Evolutionary conservation across 30 jellyfish, hydroid and myxozoan genomes (phyloP).

Genomic region (Euphysa ruthae): DNA sequence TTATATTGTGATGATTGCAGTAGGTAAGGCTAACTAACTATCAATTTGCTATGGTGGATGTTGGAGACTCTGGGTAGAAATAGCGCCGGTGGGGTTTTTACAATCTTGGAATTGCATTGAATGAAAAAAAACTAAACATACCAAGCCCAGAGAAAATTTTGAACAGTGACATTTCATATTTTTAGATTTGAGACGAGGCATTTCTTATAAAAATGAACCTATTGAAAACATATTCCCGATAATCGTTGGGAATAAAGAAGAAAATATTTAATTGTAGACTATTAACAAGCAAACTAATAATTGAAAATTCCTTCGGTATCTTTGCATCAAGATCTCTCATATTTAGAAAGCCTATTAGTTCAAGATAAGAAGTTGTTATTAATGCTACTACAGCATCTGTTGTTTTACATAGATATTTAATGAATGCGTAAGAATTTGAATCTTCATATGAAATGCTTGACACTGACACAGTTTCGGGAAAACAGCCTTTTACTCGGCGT

Average conservation of each 20-base stretch:
- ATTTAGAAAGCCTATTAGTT: slow-evolving; percentile 15
- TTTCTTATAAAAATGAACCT: slow-evolving; percentile 56
- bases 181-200: slow-evolving; percentile 60
- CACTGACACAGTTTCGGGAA: no score
- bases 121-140: slow-evolving; percentile 30
- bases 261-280: slow-evolving; percentile 23
- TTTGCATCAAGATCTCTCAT: slow-evolving; percentile 12
- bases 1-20: slow-evolving; percentile 31
- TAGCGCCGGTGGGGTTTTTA: slow-evolving; percentile 50
- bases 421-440: not conserved
- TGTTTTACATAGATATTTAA: not conserved
- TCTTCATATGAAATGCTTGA: no score
- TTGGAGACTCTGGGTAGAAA: slow-evolving; percentile 36
- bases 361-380: slow-evolving; percentile 20
- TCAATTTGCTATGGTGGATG: slow-evolving; percentile 20
- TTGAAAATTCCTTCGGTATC: slow-evolving; percentile 28
- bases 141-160: slow-evolving; percentile 46
- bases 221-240: slow-evolving; percentile 42
- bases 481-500: no score
- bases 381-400: not conserved
- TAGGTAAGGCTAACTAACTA: slow-evolving; percentile 5
- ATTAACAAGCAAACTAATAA: not conserved
- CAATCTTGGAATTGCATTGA: slow-evolving; percentile 33
- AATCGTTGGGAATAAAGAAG: slow-evolving; percentile 29
- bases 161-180: slow-evolving; percentile 28